Evolutionary conservation across 2,888 invertebrate genomes (phyloP).

Genomic region (Branchellion lobata): DNA sequence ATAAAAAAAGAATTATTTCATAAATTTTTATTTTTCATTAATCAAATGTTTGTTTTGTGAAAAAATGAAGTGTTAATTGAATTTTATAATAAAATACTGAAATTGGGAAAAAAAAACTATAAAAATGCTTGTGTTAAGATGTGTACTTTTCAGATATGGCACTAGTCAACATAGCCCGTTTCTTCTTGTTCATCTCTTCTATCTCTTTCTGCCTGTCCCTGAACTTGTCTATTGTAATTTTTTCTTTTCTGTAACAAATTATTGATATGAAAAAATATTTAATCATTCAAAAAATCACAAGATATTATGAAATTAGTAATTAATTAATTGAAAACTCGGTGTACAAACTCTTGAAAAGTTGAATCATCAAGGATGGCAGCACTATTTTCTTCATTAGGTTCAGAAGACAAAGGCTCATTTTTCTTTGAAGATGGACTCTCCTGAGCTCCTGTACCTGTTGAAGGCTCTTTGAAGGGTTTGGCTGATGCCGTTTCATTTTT

Average conservation of each 20-base stretch:
- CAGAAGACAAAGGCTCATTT: neutral
- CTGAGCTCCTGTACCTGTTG: neutral
- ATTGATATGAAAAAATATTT: too few relatives aligned
- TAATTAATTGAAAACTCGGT: too few relatives aligned
- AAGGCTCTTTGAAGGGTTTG: too few relatives aligned
- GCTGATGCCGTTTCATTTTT: too few relatives aligned
- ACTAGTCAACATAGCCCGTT: conserved; percentile 73
- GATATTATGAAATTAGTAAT: neutral
- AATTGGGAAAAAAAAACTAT: too few relatives aligned
- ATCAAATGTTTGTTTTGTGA: too few relatives aligned
- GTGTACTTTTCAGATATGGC: conserved; percentile 73
- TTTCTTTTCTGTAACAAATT: conserved; percentile 43
- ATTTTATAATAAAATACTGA: too few relatives aligned
- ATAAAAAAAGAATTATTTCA: neutral
- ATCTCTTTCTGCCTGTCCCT: conserved; percentile 74
- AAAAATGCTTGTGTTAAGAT: too few relatives aligned
- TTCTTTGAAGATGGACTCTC: neutral
- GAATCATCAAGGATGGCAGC: neutral
- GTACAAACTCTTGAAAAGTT: neutral
- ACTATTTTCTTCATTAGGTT: neutral
- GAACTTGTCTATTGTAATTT: conserved; percentile 66
- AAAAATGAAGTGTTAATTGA: too few relatives aligned
- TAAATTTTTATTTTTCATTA: neutral
- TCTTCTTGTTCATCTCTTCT: conserved; percentile 77
- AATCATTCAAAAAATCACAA: neutral